Evolutionary conservation across 1,140 invertebrate genomes (phyloP).

Genomic region (Bombus haemorrhoidalis): DNA sequence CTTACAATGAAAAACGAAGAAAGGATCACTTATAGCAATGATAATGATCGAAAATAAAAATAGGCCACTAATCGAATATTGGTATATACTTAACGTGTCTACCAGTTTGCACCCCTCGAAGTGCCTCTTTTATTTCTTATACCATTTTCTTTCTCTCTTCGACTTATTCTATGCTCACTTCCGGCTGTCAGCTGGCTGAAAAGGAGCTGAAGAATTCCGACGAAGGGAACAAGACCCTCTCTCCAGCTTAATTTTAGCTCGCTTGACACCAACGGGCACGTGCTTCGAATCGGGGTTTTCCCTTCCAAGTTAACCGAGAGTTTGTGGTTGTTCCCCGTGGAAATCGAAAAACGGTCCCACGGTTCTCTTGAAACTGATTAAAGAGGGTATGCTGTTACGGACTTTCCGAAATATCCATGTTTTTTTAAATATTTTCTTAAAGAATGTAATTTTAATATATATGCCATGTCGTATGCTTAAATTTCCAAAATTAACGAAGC

Average conservation of each 20-base stretch:
- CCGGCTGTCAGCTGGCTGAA: constrained; percentile 77
- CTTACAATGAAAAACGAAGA: neutral
- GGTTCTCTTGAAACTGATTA: too few species aligned
- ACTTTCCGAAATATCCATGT: neutral
- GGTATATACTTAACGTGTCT: constrained; percentile 28
- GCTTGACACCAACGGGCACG: constrained; percentile 64
- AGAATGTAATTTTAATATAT: too few species aligned
- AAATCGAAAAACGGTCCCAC: constrained; percentile 34
- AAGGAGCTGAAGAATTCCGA: constrained; percentile 29
- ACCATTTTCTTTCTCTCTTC: constrained; percentile 52
- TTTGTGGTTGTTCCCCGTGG: neutral
- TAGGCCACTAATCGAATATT: constrained; percentile 68
- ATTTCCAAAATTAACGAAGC: too few species aligned
- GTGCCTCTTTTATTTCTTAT: constrained; percentile 72
- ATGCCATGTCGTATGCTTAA: too few species aligned
- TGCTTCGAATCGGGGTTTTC: constrained; percentile 65
- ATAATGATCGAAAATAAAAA: constrained; percentile 70
- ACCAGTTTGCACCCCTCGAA: constrained; percentile 63
- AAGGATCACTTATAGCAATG: constrained; percentile 31
- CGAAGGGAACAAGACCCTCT: constrained; percentile 42
- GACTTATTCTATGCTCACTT: constrained; percentile 71
- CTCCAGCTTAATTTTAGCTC: constrained; percentile 74
- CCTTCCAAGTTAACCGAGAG: neutral
- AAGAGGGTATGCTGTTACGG: neutral
- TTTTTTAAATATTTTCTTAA: too few species aligned